Base-by-base conservation (phyloP, 2,797 vertebrate species). In the Sebastes kiyomatsui region DNA sequence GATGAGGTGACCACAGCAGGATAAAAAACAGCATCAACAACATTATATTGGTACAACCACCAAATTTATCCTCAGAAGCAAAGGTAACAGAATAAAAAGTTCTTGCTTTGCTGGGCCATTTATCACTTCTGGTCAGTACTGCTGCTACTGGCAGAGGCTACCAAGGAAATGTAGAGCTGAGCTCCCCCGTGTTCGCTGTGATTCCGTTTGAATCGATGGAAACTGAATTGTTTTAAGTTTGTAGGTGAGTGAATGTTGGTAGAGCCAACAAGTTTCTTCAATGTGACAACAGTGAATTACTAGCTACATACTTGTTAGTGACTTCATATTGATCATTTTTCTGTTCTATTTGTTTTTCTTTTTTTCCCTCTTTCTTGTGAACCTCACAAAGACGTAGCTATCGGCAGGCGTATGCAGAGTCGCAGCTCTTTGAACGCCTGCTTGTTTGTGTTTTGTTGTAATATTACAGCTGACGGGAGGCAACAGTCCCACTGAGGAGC, bases 381-480 rank as follows among this genome's bases (percentile, higher is more conserved):
- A 7, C 27, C 10, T 66, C 72, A 49, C 69, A 49, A 83, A 62
- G 25, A 32, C 30, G 28, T 1, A 52, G 33, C 22, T 52, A 22
- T 59, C 80, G 67, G 65, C 68, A 76, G 60, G 27, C 6, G 30
- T 28, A 42, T 56, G 58, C 70, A 55, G 12, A 81, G 33, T 30
- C 33, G 18, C 13, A 35, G 33, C 70, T 65, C 71, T 33, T 8
- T 72, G 22, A 69, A 69, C 27, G 56, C 4, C 55, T 49, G 35
- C 9, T 14, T 75, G 27, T 52, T 14, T 77, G 35, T 52, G 25
- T 61, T 60, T 38, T 30, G 10, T 23, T 56, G 58, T 75, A 33
- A 60, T 35, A 72, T 77, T 71, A 62, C 76, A 80, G 79, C 79
- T n/a, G n/a, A 70, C 58, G 54, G 54, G 32, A 72, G 54, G 18